Evolutionary conservation across 1,140 invertebrate species (phyloP).

Genomic region (Calephelis nemesis): DNA sequence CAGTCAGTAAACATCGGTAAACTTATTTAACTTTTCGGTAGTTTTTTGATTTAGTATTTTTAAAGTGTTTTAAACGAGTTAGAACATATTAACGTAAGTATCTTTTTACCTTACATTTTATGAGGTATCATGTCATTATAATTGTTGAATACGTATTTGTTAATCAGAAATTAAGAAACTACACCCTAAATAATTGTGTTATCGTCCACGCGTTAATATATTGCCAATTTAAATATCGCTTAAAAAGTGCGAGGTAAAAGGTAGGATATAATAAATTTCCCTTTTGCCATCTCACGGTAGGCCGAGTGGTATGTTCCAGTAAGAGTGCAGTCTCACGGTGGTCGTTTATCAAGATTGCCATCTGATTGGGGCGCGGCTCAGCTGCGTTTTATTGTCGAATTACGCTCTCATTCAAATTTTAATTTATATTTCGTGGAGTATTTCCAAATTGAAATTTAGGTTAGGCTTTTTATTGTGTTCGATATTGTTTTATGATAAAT

Average conservation of each 20-base stretch:
- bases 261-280: slow-evolving; percentile 27
- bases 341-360: slow-evolving; percentile 77
- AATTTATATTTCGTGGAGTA: slow-evolving; percentile 65
- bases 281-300: slow-evolving; percentile 28
- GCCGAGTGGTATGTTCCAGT: slow-evolving; percentile 7
- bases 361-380: slow-evolving; percentile 72
- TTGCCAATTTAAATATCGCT: background rate
- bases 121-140: too few species aligned
- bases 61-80: too few species aligned
- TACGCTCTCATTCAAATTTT: slow-evolving; percentile 73
- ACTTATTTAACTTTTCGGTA: too few species aligned
- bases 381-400: slow-evolving; percentile 77
- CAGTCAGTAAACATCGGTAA: too few species aligned
- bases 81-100: too few species aligned
- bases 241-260: slow-evolving; percentile 4
- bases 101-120: too few species aligned
- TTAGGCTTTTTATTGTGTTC: slow-evolving; percentile 25
- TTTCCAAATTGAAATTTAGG: slow-evolving; percentile 46
- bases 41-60: too few species aligned
- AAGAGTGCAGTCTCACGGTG: slow-evolving; percentile 73
- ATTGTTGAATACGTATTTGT: too few species aligned
- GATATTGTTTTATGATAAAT: slow-evolving; percentile 16
- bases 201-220: too few species aligned
- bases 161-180: too few species aligned
- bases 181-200: too few species aligned